Percentiles rank a stretch among this genome's conserved stretches.
phyloP scores from a whole-genome alignment of 2,888 invertebrate species.

The Diaprepes abbreviatus region DNA sequence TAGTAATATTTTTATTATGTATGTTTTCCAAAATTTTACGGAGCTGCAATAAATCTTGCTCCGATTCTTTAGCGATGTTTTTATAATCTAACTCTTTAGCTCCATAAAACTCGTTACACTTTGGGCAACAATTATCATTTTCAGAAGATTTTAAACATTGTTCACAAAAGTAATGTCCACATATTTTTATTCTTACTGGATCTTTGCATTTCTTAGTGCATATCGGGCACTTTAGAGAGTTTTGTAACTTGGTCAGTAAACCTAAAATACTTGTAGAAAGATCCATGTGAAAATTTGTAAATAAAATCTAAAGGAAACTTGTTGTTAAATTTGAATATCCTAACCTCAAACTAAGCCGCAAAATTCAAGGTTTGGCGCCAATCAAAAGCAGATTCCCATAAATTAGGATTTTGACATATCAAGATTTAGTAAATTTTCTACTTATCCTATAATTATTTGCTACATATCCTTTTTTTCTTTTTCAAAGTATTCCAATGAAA shows the following conservation, averaged over 20 bases:
- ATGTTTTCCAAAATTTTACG: conserved; percentile 17
- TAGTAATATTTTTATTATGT: neutral
- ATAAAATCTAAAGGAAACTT: no score
- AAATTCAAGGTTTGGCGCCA: no score
- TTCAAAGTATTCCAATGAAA: no score
- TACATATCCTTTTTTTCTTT: no score
- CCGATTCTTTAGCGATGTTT: conserved; percentile 49
- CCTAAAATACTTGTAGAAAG: conserved; percentile 16
- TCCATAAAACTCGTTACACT: conserved; percentile 53
- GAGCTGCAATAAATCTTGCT: conserved; percentile 19
- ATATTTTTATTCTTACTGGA: conserved; percentile 53
- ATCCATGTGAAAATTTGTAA: conserved; percentile 19
- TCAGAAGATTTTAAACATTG: conserved; percentile 51
- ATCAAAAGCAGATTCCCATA: no score
- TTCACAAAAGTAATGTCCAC: conserved; percentile 57
- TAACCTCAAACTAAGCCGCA: conserved; percentile 29
- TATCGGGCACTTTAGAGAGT: conserved; percentile 39
- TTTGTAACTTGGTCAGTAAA: conserved; percentile 39
- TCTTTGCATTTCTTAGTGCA: conserved; percentile 42
- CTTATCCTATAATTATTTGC: no score
- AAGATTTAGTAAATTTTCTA: no score
- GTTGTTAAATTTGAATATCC: neutral
- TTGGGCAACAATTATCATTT: conserved; percentile 50
- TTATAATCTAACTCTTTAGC: conserved; percentile 47
- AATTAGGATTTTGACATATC: no score